Percentiles rank a stretch among this genome's conserved stretches.
Evolutionary conservation across 2,797 vertebrate genomes (phyloP).

Genomic region (Gallirallus australis): DNA sequence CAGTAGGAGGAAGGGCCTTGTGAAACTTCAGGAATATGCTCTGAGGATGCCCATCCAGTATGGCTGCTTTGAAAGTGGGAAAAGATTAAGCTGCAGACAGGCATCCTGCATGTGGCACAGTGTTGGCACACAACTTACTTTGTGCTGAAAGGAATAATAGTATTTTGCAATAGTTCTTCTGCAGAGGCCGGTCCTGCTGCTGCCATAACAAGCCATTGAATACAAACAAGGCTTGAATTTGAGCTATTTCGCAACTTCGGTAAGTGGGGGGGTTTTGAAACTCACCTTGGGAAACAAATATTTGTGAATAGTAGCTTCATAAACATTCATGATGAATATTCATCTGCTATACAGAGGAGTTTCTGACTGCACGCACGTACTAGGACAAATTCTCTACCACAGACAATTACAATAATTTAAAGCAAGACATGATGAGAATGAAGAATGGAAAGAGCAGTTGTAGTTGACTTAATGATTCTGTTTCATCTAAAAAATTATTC

Average conservation of each 20-base stretch:
- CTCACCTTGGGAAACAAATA: background rate
- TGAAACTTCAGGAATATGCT: background rate
- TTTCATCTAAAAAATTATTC: background rate
- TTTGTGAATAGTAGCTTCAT: background rate
- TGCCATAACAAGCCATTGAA: background rate
- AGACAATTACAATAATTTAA: constrained; percentile 52
- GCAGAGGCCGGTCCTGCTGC: background rate
- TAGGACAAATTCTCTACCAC: constrained; percentile 33
- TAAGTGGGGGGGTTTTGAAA: background rate
- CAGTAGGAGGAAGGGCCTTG: background rate
- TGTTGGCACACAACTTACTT: accelerated
- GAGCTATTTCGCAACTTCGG: background rate
- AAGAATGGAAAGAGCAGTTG: background rate
- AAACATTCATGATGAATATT: constrained; percentile 43
- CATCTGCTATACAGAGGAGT: background rate
- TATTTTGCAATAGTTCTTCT: background rate
- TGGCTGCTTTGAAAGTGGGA: background rate
- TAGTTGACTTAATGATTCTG: background rate
- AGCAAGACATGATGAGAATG: constrained; percentile 32
- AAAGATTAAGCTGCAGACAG: background rate
- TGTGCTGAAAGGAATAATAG: background rate
- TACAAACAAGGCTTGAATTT: background rate
- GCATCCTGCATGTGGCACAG: background rate
- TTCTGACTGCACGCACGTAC: background rate
- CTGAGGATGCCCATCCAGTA: background rate